Percentiles rank a stretch among this genome's conserved stretches.
phyloP scores from a whole-genome alignment of 1,140 invertebrate species.

The Reticulitermes speratus region DNA sequence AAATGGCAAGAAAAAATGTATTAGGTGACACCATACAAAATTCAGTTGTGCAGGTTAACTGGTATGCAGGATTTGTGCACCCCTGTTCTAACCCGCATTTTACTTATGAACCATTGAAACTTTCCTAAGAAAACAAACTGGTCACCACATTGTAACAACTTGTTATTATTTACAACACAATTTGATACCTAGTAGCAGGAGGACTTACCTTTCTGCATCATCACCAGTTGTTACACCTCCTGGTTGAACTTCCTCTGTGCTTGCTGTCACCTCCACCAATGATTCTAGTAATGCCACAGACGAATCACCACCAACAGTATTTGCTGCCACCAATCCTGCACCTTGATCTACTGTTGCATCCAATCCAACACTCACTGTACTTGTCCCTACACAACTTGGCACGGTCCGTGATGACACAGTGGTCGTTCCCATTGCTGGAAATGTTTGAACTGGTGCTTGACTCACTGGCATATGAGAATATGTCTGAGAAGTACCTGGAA shows the following conservation, averaged over 20 bases:
- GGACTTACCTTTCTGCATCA: not conserved
- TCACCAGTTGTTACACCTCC: not conserved
- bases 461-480: not conserved
- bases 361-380: constrained; percentile 7
- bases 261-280: not conserved
- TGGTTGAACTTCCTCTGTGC: not conserved
- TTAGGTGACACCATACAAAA: too few relatives aligned
- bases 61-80: too few relatives aligned
- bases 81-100: too few relatives aligned
- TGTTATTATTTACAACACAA: too few relatives aligned
- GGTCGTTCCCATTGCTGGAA: not conserved
- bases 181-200: too few relatives aligned
- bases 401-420: not conserved
- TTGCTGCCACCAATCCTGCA: not conserved
- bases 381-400: not conserved
- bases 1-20: too few relatives aligned
- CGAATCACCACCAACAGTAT: not conserved
- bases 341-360: not conserved
- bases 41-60: too few relatives aligned
- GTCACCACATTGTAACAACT: too few relatives aligned
- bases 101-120: too few relatives aligned
- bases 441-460: not conserved
- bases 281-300: not conserved
- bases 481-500: not conserved
- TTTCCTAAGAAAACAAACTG: too few relatives aligned